phyloP scores from a whole-genome alignment of 2,113 vertebrate genomes.

The Tiliqua scincoides region DNA sequence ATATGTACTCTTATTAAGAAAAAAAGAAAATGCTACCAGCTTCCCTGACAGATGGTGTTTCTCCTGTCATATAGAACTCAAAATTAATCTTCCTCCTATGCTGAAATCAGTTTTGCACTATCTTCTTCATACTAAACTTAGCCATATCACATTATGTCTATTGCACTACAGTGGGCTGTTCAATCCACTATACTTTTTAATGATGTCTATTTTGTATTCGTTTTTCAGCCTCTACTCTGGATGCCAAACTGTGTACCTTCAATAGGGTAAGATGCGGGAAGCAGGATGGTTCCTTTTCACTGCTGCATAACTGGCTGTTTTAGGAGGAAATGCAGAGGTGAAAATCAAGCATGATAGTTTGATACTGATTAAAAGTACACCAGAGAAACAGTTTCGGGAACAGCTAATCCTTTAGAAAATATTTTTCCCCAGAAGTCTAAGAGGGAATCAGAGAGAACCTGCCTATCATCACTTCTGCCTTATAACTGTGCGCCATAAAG shows the following conservation, averaged over 20 bases:
- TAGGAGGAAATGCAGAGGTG: not conserved
- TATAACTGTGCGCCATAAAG: slow-evolving; percentile 1
- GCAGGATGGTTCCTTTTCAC: too few species aligned
- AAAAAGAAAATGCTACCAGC: not conserved
- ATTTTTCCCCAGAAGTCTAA: not conserved
- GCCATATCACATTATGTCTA: not conserved
- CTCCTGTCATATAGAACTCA: not conserved
- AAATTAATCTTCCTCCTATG: slow-evolving; percentile 2
- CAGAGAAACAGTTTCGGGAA: not conserved
- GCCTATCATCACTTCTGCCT: not conserved
- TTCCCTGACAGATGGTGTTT: slow-evolving; percentile 6
- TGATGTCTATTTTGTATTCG: not conserved
- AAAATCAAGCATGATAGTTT: not conserved
- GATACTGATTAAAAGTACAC: slow-evolving; percentile 1
- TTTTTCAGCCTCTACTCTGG: not conserved
- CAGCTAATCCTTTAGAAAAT: slow-evolving; percentile 21
- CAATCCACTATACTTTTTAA: too few species aligned
- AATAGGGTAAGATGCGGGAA: not conserved
- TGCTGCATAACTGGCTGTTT: not conserved
- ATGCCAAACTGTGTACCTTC: not conserved
- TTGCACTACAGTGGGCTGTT: not conserved
- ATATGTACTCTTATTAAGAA: not conserved
- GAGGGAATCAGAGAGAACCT: not conserved
- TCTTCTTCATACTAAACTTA: not conserved
- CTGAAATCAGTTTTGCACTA: not conserved